Base-by-base conservation (phyloP, 2,113 vertebrate genomes). In the Lathamus discolor region DNA sequence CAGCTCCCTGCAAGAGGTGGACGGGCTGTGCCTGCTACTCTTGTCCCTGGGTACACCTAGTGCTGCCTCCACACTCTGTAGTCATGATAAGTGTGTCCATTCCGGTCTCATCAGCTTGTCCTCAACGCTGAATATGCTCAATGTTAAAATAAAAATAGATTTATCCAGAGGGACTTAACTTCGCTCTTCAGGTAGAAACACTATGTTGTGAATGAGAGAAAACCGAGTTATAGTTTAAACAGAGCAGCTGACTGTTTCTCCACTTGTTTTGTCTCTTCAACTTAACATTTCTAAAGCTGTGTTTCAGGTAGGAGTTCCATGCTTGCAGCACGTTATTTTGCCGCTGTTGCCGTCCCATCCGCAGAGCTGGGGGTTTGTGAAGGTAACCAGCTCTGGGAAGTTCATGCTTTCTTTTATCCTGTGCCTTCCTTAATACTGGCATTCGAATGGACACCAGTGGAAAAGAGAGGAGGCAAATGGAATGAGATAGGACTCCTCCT, bases 71-170 rank as follows among this genome's bases (percentile, higher is more conserved):
- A 11, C n/a, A 16, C 15, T 2, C 23, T 72, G 1, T 33, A 59
- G 31, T 68, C 4, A 1, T 11, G 25, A 0, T 74, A 35, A n/a
- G 11, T n/a, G 13, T 84, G 33, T 46, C 70, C 0, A 0, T 69
- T 80, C 62, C 13, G 23, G 23, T 62, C 9, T 31, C 15, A 46
- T 33, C 9, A 76, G 23, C 43, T 73, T 90, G 23, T 20, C 17
- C 27, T 91, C 54, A 62, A 10, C 3, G 14, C 1, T 62, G 39
- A 52, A 41, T 57, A 29, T 31, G 33, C 39, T 70, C 49, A 39
- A 22, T 73, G 28, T 62, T 64, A 77, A 76, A 52, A 44, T 37
- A 44, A 55, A 77, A 61, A 25, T 6, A 44, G 10, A 8, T 62
- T 57, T 74, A 20, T 86, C 66, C 18, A 37, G 64, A 48, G 16